Evolutionary conservation across 2,797 vertebrate species (phyloP), one percentile per base, ranked within the genome.

Genomic region (Hippocampus kuda): DNA sequence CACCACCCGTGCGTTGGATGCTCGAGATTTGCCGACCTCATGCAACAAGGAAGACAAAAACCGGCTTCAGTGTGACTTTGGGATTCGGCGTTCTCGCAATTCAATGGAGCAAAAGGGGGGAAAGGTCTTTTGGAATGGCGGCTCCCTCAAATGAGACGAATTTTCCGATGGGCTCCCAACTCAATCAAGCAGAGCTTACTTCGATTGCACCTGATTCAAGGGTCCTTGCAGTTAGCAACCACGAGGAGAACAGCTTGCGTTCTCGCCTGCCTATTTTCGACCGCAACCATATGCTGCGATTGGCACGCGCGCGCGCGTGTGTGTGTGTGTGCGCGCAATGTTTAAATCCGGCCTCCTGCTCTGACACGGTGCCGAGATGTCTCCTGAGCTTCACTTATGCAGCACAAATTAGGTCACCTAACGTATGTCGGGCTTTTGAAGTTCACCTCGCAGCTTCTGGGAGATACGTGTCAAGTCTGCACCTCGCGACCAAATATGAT

Each of bases 321-420:
- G 27, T 1, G 27, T 27, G 27, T 27, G 81, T n/a, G n/a, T n/a
- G 38, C 49, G 73, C 78, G 71, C 49, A 70, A 70, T 63, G 67
- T 81, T 79, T 78, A 77, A 81, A 83, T 70, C 73, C 34, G 68
- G 34, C 69, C 56, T 59, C 53, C 72, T 79, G 72, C 63, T 70
- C 10, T 54, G 53, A 66, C 49, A 51, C 51, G 65, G 62, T 51
- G 65, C 61, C 74, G 73, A 65, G 66, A 53, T 27, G 41, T 60
- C 68, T 42, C 42, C 66, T 41, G 27, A 59, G 22, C 22, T 64
- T n/a, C 41, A 46, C 41, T 44, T 7, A n/a, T 26, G 42, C 63
- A 67, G 42, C 63, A 67, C 38, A 70, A 48, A 73, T 56, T 56
- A 76, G 10, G 61, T 73, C 76, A 42, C 30, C 16, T 67, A 51